Base-by-base conservation (phyloP, 53 echinoderm and acorn worm genomes). In the Apostichopus leukothele region DNA sequence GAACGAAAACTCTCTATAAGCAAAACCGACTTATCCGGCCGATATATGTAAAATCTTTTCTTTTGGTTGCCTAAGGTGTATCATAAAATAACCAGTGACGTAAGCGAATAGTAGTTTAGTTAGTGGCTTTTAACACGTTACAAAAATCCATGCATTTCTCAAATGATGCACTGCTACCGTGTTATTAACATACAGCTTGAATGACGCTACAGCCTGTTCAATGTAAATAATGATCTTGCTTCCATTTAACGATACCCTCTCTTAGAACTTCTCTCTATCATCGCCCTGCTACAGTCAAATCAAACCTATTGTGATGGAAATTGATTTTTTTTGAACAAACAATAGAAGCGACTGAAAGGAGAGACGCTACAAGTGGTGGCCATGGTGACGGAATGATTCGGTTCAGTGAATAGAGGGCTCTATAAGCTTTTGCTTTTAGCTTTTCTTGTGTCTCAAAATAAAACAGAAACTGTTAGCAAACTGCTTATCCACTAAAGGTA, bases 311-410 rank as follows among this genome's bases (percentile, higher is more conserved):
- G 81, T 81, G 81, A 81, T 81, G 60, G 53, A 54, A 59, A 81
- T 81, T 81, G 81, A 81, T 81, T 81, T 81, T 63, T 63, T 81
- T 55, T 81, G 22, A 55, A 57, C 81, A 81, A 81, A 81, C 81
- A 81, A 81, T 81, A 55, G 81, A 81, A 22, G 2, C 81, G n/a
- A 18, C 14, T 22, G 81, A 81, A 81, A 81, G 60, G 81, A 81
- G 55, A 81, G 81, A 81, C 81, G 81, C 81, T 54, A 0, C 13
- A 81, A 59, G 59, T 22, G 55, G 81, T 81, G 53, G 81, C 52
- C 23, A 81, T 18, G 80, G 81, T 9, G 55, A 81, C 81, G 9
- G 22, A 54, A 81, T 71, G 71, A 71, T 71, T 19, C 18, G 71
- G 14, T 71, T 13, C 14, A 71, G 63, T 63, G 18, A 71, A 71